Percentiles rank a stretch among this genome's conserved stretches.
Conservation (phyloP, 1,140 invertebrate genomes). For the Neodiprion virginianus region DNA sequence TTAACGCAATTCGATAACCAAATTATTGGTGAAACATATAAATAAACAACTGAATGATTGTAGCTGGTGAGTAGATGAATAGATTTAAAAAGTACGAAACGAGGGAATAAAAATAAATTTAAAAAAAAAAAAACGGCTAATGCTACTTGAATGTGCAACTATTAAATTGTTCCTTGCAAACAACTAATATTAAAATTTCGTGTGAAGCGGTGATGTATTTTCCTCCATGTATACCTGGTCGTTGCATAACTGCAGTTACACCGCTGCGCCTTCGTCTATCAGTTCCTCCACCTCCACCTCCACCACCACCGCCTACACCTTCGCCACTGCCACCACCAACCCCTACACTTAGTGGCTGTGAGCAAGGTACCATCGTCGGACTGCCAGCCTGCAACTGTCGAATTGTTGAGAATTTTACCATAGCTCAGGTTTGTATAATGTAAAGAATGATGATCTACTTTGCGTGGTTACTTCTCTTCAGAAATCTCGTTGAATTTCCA, state of each 20-base stretch:
- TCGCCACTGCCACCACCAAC: constrained; percentile 47
- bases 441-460: too few relatives aligned
- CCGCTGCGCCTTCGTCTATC: constrained; percentile 78
- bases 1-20: too few relatives aligned
- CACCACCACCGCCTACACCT: constrained; percentile 53
- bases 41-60: too few relatives aligned
- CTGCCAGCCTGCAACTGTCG: constrained; percentile 56
- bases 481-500: too few relatives aligned
- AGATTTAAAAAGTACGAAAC: constrained; percentile 11
- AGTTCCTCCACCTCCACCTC: constrained; percentile 58
- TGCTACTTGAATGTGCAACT: constrained; percentile 22
- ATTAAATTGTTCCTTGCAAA: constrained; percentile 18
- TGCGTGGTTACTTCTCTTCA: too few relatives aligned
- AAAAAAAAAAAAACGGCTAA: constrained; percentile 19
- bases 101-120: constrained; percentile 27
- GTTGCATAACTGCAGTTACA: constrained; percentile 82
- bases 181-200: constrained; percentile 36
- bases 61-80: constrained; percentile 17
- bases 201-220: constrained; percentile 35
- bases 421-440: not conserved
- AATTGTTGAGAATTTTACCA: not conserved
- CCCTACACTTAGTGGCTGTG: constrained; percentile 56
- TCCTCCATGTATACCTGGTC: constrained; percentile 72
- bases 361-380: constrained; percentile 60
- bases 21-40: too few relatives aligned